Percentiles rank a stretch among this genome's conserved stretches.
Evolutionary conservation across 2,888 invertebrate species (phyloP).

Genomic region (Phorcus lineatus): DNA sequence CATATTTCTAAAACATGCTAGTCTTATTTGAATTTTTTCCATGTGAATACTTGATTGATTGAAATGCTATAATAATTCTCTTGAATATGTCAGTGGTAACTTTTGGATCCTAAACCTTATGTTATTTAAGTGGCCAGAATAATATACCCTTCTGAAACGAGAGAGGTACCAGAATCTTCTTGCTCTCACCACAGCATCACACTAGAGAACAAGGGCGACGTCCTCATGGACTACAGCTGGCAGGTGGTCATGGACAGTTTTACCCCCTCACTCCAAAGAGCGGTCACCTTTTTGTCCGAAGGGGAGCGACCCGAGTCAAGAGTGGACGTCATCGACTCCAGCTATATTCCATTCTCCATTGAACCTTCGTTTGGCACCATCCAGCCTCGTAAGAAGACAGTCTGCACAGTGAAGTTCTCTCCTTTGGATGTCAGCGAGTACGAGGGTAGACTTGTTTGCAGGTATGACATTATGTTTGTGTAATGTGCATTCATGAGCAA

Average conservation of each 20-base stretch:
- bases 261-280: constrained; percentile 61
- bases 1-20: too few relatives aligned
- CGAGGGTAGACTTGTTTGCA: constrained; percentile 73
- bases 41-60: too few relatives aligned
- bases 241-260: constrained; percentile 73
- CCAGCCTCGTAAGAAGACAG: constrained; percentile 65
- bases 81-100: too few relatives aligned
- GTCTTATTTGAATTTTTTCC: too few relatives aligned
- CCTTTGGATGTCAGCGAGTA: constrained; percentile 74
- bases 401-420: constrained; percentile 70
- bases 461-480: constrained; percentile 46
- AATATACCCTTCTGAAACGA: too few relatives aligned
- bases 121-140: too few relatives aligned
- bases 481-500: too few relatives aligned
- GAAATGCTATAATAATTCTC: too few relatives aligned
- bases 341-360: constrained; percentile 73
- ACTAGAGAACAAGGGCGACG: constrained; percentile 69
- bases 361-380: constrained; percentile 73
- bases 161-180: too few relatives aligned
- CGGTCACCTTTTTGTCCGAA: constrained; percentile 69
- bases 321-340: constrained; percentile 60
- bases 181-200: constrained; percentile 64
- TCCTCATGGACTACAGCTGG: constrained; percentile 74
- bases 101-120: too few relatives aligned
- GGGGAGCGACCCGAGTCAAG: constrained; percentile 65